Base-by-base conservation (phyloP, 1,140 invertebrate genomes). In the Dreissena polymorpha region DNA sequence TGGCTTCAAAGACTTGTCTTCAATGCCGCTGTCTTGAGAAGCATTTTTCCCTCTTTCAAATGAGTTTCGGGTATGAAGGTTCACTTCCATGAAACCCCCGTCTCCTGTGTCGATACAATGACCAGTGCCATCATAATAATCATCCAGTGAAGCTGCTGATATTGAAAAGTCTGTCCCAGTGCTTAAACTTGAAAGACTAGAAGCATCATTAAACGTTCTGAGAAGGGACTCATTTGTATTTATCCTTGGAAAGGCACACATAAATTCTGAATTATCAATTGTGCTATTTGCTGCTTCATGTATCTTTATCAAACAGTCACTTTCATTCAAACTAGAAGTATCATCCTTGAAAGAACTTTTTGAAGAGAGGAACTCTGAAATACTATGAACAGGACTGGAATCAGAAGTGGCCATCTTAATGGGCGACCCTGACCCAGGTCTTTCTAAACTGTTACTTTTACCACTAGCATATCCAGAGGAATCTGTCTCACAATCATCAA, bases 201-300 rank as follows among this genome's bases (percentile, higher is more conserved):
- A 93, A 63, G 93, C 93, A 87, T 93, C 93, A 64, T 91, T 91
- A 87, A 93, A 93, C 23, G 91, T 92, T 55, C 90, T 50, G 18
- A 87, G 64, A 60, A 89, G 74, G 13, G 88, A 88, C 83, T 89
- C 87, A 80, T 81, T 84, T 7, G 83, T 87, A 23, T 79, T 64
- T 27, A 67, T 83, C 27, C 84, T 53, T 49, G 72, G 84, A 60
- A 87, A 81, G 79, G 69, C 64, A 73, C 75, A 82, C 75, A 86
- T 85, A 84, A 87, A 86, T 23, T 91, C 90, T 57, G 86, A 86
- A 86, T 86, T 90, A 65, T 89, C 85, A 70, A 88, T 84, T 51
- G 88, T 87, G 7, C 88, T 63, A 55, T 85, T 75, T 81, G 90
- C 90, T 69, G 84, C 75, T 18, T 91, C 90, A 65, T 86, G 85